Conservation (phyloP, 2,797 vertebrate genomes). For the Adelosebastes latens region DNA sequence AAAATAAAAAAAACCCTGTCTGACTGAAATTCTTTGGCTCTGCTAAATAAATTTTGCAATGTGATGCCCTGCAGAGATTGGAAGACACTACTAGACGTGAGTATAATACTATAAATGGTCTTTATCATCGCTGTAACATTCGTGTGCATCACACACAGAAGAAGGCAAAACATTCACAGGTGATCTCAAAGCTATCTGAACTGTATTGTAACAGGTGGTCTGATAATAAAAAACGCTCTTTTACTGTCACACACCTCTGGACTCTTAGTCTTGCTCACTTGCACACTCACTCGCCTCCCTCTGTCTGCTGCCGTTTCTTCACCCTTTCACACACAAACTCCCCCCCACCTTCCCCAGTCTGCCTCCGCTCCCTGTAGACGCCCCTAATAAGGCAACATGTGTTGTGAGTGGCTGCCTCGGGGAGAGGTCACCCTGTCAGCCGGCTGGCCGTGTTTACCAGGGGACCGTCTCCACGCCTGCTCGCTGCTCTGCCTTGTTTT, state of each 20-base stretch:
- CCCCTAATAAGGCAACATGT: constrained; percentile 81
- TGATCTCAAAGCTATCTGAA: neutral
- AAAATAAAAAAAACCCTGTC: neutral
- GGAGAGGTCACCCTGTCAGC: constrained; percentile 61
- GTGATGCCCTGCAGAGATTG: neutral
- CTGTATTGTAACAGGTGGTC: neutral
- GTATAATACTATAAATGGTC: neutral
- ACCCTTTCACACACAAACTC: constrained; percentile 45
- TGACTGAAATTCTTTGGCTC: neutral
- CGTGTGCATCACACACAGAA: neutral
- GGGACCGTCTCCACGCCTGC: constrained; percentile 37
- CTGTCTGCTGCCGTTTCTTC: constrained; percentile 49
- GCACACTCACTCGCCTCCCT: constrained; percentile 19
- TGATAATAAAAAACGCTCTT: neutral
- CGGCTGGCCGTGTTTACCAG: constrained; percentile 65
- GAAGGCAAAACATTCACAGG: neutral
- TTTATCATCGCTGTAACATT: neutral
- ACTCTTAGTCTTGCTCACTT: constrained; percentile 5
- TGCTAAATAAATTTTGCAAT: neutral
- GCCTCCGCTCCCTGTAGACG: constrained; percentile 61
- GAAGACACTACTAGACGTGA: neutral
- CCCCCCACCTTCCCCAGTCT: constrained; percentile 9
- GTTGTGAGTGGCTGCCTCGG: constrained; percentile 80
- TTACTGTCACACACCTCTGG: neutral
- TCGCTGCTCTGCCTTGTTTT: constrained; percentile 46